Conservation (phyloP, 1,140 invertebrate genomes). For the Ceratina calcarata region DNA sequence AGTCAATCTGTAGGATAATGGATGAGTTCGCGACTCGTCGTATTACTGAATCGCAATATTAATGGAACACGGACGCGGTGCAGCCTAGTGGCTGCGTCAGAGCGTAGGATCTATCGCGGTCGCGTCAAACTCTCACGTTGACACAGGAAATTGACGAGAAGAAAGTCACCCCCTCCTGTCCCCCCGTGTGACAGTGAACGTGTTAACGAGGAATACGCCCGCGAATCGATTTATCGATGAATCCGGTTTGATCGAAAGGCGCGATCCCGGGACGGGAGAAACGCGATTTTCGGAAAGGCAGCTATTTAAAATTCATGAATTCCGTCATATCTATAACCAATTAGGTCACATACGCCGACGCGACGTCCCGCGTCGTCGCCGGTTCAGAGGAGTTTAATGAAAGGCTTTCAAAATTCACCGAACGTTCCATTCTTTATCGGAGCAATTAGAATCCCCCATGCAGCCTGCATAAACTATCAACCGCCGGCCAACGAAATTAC, state of each 20-base stretch:
- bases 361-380: neutral
- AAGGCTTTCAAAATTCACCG: constrained; percentile 66
- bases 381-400: constrained; percentile 68
- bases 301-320: constrained; percentile 63
- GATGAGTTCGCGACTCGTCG: neutral
- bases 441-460: constrained; percentile 72
- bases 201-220: constrained; percentile 13
- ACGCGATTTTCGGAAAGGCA: neutral
- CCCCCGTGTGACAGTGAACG: constrained; percentile 17
- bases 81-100: neutral
- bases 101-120: too few species aligned
- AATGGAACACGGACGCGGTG: neutral
- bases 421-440: constrained; percentile 72
- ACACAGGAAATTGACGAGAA: constrained; percentile 10
- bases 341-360: neutral
- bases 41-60: neutral
- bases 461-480: constrained; percentile 63
- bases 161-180: too few species aligned
- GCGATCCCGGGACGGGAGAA: neutral
- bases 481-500: constrained; percentile 44
- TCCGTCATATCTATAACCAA: constrained; percentile 57
- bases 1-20: neutral
- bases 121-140: neutral
- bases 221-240: constrained; percentile 42
- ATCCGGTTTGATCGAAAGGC: constrained; percentile 9